Percentiles rank a stretch among this genome's conserved stretches.
phyloP scores from a whole-genome alignment of 2,888 invertebrate genomes.

The Pseudanteris insignis region DNA sequence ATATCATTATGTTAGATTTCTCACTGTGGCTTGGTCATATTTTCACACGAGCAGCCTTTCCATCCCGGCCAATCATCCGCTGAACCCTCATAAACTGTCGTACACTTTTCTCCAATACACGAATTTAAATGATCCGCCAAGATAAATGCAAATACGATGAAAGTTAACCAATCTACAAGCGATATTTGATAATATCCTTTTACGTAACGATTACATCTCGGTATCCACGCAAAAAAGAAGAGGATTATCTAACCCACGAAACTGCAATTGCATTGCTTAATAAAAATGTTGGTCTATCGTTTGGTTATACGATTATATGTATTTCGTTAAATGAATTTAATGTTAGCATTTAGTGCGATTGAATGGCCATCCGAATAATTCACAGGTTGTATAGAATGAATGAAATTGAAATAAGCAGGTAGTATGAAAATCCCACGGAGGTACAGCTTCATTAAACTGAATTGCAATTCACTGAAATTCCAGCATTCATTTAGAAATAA shows the following conservation, averaged over 20 bases:
- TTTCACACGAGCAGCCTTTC: too few species aligned
- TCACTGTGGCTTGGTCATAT: too few species aligned
- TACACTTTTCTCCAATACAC: too few species aligned
- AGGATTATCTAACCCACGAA: constrained; percentile 20
- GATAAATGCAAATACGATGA: too few species aligned
- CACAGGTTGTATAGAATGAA: not conserved
- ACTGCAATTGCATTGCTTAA: constrained; percentile 22
- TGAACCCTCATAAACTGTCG: too few species aligned
- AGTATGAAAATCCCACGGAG: constrained; percentile 1
- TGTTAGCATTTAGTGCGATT: not conserved
- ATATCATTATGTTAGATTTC: too few species aligned
- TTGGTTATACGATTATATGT: not conserved
- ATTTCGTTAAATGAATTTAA: constrained; percentile 8
- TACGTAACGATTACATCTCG: constrained; percentile 30
- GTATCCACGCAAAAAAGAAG: constrained; percentile 20
- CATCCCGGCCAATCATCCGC: too few species aligned
- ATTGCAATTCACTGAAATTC: too few species aligned
- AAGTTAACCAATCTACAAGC: too few species aligned
- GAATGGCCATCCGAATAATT: not conserved
- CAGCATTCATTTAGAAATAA: too few species aligned
- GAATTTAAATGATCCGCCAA: too few species aligned
- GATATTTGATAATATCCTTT: constrained; percentile 42
- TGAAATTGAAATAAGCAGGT: too few species aligned
- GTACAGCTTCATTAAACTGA: constrained; percentile 21
- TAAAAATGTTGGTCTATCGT: constrained; percentile 19